Conservation (phyloP, 2,113 vertebrate species). For the Chunga burmeisteri region DNA sequence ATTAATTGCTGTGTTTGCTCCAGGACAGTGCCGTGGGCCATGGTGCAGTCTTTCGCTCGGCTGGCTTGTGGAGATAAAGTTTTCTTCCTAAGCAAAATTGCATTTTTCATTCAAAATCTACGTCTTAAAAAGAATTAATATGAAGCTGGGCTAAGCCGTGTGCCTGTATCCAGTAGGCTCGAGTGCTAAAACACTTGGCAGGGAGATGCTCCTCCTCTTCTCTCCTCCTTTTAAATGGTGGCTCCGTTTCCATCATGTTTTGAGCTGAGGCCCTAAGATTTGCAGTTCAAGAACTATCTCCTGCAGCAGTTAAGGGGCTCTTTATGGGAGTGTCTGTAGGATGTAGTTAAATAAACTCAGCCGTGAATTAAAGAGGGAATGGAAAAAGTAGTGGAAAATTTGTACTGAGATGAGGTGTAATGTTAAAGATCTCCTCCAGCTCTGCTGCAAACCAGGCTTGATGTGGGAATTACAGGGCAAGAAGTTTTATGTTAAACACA, state of each 20-base stretch:
- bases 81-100: neutral
- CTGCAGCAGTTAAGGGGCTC: neutral
- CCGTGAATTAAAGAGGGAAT: neutral
- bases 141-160: rapidly evolving
- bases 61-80: neutral
- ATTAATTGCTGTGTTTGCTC: neutral
- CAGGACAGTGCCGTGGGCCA: neutral
- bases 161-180: neutral
- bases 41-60: neutral
- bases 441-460: neutral
- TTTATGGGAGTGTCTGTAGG: neutral
- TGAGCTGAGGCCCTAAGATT: neutral
- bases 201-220: neutral
- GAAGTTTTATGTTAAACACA: neutral
- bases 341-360: neutral
- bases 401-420: neutral
- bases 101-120: neutral
- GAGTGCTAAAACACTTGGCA: neutral
- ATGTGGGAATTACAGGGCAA: neutral
- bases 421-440: neutral
- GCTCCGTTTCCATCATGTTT: neutral
- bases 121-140: neutral
- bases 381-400: neutral
- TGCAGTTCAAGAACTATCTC: neutral
- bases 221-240: neutral